Percentiles rank a stretch among this genome's conserved stretches.
phyloP scores from a whole-genome alignment of 1,140 invertebrate species.

The Holotrichia oblita region DNA sequence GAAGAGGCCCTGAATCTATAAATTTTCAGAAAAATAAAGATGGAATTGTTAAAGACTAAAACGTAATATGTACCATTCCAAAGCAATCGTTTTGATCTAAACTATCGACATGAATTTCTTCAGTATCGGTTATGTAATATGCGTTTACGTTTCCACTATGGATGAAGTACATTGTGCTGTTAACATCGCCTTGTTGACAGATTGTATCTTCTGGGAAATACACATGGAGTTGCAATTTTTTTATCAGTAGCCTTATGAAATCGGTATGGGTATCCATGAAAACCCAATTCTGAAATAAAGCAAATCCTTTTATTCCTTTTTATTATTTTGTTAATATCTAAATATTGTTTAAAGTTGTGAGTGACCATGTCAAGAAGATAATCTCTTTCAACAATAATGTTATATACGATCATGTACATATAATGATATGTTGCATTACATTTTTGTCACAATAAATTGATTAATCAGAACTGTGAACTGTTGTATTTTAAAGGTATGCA shows the following conservation, averaged over 20 bases:
- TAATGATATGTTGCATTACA: too few species aligned
- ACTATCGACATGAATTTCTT: constrained; percentile 45
- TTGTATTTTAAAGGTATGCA: too few species aligned
- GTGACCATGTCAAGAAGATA: too few species aligned
- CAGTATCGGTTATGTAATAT: constrained; percentile 35
- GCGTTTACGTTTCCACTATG: constrained; percentile 58
- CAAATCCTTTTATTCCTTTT: too few species aligned
- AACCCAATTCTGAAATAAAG: constrained; percentile 54
- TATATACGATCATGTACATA: too few species aligned
- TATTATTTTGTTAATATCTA: too few species aligned
- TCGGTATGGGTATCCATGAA: constrained; percentile 60
- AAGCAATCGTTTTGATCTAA: constrained; percentile 45
- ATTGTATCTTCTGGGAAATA: constrained; percentile 61
- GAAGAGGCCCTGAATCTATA: constrained; percentile 46
- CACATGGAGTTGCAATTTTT: constrained; percentile 56
- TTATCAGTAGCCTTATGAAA: constrained; percentile 60
- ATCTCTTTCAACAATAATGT: too few species aligned
- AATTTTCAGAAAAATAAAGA: not conserved
- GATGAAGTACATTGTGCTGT: constrained; percentile 62
- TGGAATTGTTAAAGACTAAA: not conserved
- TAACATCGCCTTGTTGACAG: constrained; percentile 61
- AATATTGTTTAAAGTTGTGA: too few species aligned
- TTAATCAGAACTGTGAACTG: too few species aligned
- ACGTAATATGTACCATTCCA: constrained; percentile 43
- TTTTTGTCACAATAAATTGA: too few species aligned